Evolutionary conservation across 2,888 invertebrate species (phyloP), one percentile per base, ranked within the genome.

Genomic region (Drosophila acutilabella): DNA sequence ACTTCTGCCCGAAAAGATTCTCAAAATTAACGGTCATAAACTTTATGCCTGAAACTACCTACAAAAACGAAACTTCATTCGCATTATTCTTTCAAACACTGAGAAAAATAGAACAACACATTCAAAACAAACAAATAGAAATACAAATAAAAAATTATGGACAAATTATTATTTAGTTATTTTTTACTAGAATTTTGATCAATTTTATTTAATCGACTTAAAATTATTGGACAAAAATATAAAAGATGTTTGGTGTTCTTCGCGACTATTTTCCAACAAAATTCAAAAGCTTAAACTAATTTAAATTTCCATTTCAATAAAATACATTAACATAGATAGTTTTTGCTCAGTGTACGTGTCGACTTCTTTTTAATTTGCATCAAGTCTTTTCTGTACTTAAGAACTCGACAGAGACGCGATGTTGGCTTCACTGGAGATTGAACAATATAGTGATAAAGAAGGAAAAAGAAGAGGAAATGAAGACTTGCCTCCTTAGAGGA

Each of bases 31-130:
- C 48, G 75, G 51, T 45, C 72, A 72, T 79, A 69, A 79, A 61
- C 64, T 68, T 78, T 71, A 74, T 72, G 68, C 30, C 75, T 50
- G 40, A 61, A 74, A 64, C 78, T 66, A 78, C 65, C 74, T 51
- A 61, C 50, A 59, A 41, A 48, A 51, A 52, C 47, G 53, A 16
- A 57, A 16, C 42, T 57, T 64, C n/a, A 20, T 23, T 10, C 10
- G 20, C 33, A 13, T 13, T 36, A 14, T 3, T 33, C n/a, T 36
- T 36, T 11, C 36, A 2, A 8, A 13, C 36, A 36, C 36, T 36
- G 36, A 36, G 11, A 36, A 36, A 36, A 36, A 36, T n/a, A 36
- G 4, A 36, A 1, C 13, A 13, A 11, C 0, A 13, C 13, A 7
- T 26, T 26, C 26, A 30, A 2, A 0, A 2, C 30, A 2, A 30